Evolutionary conservation across 2,113 vertebrate genomes (phyloP), one percentile per base, ranked within the genome.

Genomic region (Hemiprocne comata): DNA sequence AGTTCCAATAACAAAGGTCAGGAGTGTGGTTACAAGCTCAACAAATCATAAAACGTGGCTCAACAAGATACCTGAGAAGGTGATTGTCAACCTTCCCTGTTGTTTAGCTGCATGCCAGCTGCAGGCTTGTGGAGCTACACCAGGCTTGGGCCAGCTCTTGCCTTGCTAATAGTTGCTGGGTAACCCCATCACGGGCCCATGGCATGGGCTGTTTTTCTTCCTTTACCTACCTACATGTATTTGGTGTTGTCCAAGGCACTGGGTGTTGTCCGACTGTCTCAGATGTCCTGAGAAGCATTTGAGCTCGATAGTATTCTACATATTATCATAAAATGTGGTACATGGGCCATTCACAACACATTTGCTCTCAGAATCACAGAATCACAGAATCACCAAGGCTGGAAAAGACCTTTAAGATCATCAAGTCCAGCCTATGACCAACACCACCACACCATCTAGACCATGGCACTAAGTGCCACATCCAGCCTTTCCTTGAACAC

Each of bases 201-300:
- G 6, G 10, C 33, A 31, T 0, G 0, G 21, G 28, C 21, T 5
- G 0, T 13, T 93, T 69, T 40, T 31, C 48, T 81, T 66, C 14
- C 23, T 70, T 53, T 76, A 46, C 53, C 36, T 73, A 5, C 28
- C 54, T 70, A 4, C 17, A 73, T 77, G 81, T 65, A 12, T 20
- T 65, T 16, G 5, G 21, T 69, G 18, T 34, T 85, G 19, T 42
- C 66, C 65, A 66, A 80, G 31, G 55, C 3, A 4, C 21, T 72
- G 38, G 57, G 21, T 87, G 87, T 91, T 66, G 34, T 67, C 34
- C 42, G 76, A 24, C 34, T 1, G 0, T 40, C 60, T 73, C 26
- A 18, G 54, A 24, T 73, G 40, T 9, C 33, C 29, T 36, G 33
- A 72, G 44, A 76, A 19, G 33, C 18, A 73, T 90, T 76, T 75